Base-by-base conservation (phyloP, 2,113 vertebrate genomes). In the Thamnaconus septentrionalis region DNA sequence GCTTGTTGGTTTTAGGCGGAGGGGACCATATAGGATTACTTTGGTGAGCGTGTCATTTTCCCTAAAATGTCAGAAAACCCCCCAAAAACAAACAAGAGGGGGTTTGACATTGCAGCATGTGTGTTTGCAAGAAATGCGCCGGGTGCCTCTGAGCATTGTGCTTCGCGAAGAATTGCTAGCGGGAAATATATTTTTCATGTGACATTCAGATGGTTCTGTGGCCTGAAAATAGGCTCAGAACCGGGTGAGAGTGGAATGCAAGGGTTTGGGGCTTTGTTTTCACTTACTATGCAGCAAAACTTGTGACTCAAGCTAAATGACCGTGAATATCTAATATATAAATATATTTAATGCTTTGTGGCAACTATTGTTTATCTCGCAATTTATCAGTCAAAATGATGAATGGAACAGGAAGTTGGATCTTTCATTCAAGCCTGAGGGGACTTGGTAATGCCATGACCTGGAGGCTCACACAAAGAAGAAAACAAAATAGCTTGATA, bases 161-260 rank as follows among this genome's bases (percentile, higher is more conserved):
- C 63, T 56, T 71, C 70, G 65, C 74, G 59, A 69, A 68, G 72
- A 67, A 73, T 85, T 72, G 69, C 70, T 85, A 56, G 58, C 58
- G 68, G 59, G 74, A 75, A 81, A 73, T 69, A 5, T 47, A 50
- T 74, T 62, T 31, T 81, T 72, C 83, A 86, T 83, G 83, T 88
- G 78, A 88, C 68, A 72, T 70, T 82, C 77, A 77, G 81, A 82
- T 78, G 76, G 47, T 69, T 11, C 65, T 57, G 61, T 43, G 56
- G 52, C 49, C 64, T 67, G 54, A 68, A 80, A 68, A 76, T 75
- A 75, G 67, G 55, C 55, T 9, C 60, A 64, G 45, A 76, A 65
- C 61, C 55, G 70, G 60, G 44, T 63, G 31, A 64, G 72, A 64
- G 67, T 59, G 65, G 70, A 78, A 67, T 53, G 56, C 57, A 64